A percentile compares a stretch with the other conserved stretches of the same genome.
Evolutionary conservation across 2,113 vertebrate genomes (phyloP).

Genomic region (Phalacrocorax aristotelis): DNA sequence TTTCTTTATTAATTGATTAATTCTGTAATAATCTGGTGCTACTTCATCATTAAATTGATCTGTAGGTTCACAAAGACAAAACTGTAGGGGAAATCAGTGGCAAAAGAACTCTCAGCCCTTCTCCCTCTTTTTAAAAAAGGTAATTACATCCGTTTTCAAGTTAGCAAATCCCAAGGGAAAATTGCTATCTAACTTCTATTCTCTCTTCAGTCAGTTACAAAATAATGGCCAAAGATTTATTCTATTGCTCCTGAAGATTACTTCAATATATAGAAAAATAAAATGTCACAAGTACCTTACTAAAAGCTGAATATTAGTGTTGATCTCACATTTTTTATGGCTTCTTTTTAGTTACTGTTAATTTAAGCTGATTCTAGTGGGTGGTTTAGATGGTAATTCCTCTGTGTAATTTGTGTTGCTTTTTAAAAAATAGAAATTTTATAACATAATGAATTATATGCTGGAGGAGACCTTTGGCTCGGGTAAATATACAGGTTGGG

Average conservation of each 20-base stretch:
- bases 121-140: neutral
- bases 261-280: neutral
- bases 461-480: neutral
- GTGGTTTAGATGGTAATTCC: neutral
- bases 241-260: neutral
- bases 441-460: neutral
- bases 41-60: neutral
- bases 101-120: neutral
- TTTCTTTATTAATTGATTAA: slow-evolving; percentile 26
- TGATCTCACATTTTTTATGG: neutral
- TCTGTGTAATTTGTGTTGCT: neutral
- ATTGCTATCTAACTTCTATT: neutral
- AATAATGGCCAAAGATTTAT: neutral
- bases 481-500: neutral
- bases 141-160: neutral
- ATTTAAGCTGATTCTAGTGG: neutral
- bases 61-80: neutral
- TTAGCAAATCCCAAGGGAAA: neutral
- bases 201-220: neutral
- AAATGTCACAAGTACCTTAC: neutral
- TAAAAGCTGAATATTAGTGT: neutral
- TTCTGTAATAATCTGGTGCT: neutral
- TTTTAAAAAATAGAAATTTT: neutral
- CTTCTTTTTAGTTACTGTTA: neutral
- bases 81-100: neutral